phyloP scores from a whole-genome alignment of 2,113 vertebrate species.

The Percopsis transmontana region DNA sequence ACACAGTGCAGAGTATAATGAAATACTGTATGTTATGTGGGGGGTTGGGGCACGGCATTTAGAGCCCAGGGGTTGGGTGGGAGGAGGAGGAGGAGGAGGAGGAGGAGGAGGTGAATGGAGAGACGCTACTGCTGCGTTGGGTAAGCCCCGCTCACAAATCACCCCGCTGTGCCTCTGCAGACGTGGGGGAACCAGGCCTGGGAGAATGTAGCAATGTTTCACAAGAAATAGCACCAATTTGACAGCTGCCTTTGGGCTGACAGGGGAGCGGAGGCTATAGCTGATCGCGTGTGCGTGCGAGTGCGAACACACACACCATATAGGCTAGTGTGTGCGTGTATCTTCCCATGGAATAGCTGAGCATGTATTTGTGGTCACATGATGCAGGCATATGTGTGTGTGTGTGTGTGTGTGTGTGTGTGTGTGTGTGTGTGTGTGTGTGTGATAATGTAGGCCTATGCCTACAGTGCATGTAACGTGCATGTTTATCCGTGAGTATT shows the following conservation, averaged over 20 bases:
- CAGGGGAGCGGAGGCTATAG: slow-evolving; percentile 15
- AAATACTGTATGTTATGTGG: slow-evolving; percentile 45
- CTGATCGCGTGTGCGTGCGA: slow-evolving; percentile 7
- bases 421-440: slow-evolving; percentile 5
- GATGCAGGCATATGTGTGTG: background rate
- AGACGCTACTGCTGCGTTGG: slow-evolving; percentile 35
- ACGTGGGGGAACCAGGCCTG: slow-evolving; percentile 39
- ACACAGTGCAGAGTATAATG: slow-evolving; percentile 50
- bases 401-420: slow-evolving; percentile 1
- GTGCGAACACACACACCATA: background rate
- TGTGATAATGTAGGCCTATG: background rate
- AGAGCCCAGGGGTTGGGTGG: slow-evolving; percentile 16
- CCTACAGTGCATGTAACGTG: background rate
- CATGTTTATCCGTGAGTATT: background rate
- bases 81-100: slow-evolving; percentile 10
- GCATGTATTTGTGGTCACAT: background rate
- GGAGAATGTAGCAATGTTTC: slow-evolving; percentile 30
- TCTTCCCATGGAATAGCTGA: background rate
- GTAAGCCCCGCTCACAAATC: slow-evolving; percentile 46
- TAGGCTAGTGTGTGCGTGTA: background rate
- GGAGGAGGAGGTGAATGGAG: slow-evolving; percentile 29
- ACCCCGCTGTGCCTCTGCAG: slow-evolving; percentile 32
- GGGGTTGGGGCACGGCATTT: slow-evolving; percentile 43
- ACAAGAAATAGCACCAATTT: slow-evolving; percentile 22
- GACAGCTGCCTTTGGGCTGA: slow-evolving; percentile 38